Evolutionary conservation across 2,797 vertebrate species (phyloP).

Genomic region (Manis javanica): DNA sequence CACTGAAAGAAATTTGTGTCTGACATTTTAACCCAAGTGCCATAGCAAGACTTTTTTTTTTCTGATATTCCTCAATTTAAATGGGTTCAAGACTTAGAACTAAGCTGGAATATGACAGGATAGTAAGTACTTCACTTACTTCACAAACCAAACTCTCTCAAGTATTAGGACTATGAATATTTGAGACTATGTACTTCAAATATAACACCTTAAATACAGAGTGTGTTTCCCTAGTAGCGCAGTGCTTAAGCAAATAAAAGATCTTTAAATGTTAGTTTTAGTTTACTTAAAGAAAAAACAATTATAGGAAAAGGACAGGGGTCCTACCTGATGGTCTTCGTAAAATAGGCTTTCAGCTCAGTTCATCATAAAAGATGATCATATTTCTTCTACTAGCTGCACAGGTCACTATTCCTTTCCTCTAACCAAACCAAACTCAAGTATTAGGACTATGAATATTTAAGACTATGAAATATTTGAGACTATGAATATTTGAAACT

Average conservation of each 20-base stretch:
- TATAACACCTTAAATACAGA: background rate
- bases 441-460: background rate
- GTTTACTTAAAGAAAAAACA: background rate
- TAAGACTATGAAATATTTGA: too few species aligned
- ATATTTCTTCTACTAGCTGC: background rate
- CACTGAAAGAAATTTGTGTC: background rate
- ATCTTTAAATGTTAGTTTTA: background rate
- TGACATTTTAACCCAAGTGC: slow-evolving; percentile 8
- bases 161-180: too few species aligned
- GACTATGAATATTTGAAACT: background rate
- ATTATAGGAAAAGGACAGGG: background rate
- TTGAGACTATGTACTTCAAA: too few species aligned
- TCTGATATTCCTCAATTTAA: background rate
- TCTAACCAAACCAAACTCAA: background rate
- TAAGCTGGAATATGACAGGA: background rate
- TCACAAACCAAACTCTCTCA: too few species aligned
- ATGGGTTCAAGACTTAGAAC: background rate
- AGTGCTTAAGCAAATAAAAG: background rate
- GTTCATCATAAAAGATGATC: background rate
- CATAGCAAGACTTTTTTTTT: background rate
- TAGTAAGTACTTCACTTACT: background rate
- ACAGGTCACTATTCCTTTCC: background rate
- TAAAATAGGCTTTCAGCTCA: background rate
- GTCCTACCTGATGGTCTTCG: background rate
- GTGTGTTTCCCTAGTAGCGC: background rate